phyloP scores from a whole-genome alignment of 2,888 invertebrate genomes.

The Dendrolimus houi region DNA sequence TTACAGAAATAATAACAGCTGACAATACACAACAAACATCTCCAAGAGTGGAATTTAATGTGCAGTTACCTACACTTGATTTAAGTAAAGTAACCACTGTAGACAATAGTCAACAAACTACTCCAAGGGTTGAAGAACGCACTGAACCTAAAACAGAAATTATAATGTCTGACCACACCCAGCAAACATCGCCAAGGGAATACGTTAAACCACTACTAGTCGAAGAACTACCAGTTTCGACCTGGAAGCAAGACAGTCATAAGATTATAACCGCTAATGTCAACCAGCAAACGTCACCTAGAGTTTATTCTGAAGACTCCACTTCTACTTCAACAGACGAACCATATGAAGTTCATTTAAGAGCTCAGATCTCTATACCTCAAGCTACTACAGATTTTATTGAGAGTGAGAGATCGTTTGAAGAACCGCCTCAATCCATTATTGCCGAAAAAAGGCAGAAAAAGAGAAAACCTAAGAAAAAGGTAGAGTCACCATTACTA shows the following conservation, averaged over 20 bases:
- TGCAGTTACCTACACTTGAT: constrained; percentile 18
- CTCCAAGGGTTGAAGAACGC: constrained; percentile 21
- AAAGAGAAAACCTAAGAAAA: constrained; percentile 57
- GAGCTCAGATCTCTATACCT: constrained; percentile 76
- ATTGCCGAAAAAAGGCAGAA: constrained; percentile 53
- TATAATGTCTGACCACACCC: constrained; percentile 30
- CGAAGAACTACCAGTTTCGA: constrained; percentile 2
- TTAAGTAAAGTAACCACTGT: constrained; percentile 21
- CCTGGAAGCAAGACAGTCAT: constrained; percentile 20
- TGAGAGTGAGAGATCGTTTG: constrained; percentile 48
- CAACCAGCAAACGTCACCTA: constrained; percentile 68
- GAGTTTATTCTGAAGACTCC: constrained; percentile 68
- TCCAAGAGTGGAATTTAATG: constrained; percentile 24
- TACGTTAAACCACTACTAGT: constrained; percentile 12
- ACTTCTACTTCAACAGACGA: constrained; percentile 71
- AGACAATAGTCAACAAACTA: constrained; percentile 42
- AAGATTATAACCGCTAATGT: constrained; percentile 34
- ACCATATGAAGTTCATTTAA: constrained; percentile 77
- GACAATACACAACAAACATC: constrained; percentile 41
- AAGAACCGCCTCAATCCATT: constrained; percentile 40
- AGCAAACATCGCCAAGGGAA: constrained; percentile 78
- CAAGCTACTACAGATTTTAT: constrained; percentile 53
- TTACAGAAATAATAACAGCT: constrained; percentile 23
- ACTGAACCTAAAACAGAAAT: constrained; percentile 14
- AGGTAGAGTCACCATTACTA: constrained; percentile 44